Evolutionary conservation across 2,113 vertebrate species (phyloP).

Genomic region (Dermatemys mawii): DNA sequence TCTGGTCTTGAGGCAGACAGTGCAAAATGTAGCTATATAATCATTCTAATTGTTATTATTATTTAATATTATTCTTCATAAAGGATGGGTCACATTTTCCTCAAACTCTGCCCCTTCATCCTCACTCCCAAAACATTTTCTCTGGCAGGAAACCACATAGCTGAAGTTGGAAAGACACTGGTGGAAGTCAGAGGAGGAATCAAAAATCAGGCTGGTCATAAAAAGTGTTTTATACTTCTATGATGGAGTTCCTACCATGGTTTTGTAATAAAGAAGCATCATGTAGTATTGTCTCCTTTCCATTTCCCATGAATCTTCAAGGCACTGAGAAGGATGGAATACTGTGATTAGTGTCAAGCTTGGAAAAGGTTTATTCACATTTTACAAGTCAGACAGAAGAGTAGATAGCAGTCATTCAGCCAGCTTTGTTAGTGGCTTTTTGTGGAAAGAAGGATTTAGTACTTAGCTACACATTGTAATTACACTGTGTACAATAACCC

Average conservation of each 20-base stretch:
- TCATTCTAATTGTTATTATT: neutral
- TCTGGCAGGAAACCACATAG: neutral
- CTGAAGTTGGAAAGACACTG: neutral
- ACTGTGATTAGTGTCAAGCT: neutral
- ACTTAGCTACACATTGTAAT: neutral
- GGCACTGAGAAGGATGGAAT: neutral
- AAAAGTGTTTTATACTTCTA: fast-evolving
- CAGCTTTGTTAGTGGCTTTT: conserved; percentile 29
- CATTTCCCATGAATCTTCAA: neutral
- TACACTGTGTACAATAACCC: neutral
- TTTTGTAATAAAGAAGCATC: neutral
- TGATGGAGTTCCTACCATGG: neutral
- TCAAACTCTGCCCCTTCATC: neutral
- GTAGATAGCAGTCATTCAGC: neutral
- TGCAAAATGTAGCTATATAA: neutral
- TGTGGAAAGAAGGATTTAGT: conserved; percentile 6
- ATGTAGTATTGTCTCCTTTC: neutral
- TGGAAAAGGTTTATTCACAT: neutral
- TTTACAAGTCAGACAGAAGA: neutral
- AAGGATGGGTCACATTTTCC: neutral
- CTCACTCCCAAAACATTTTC: neutral
- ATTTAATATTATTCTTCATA: neutral
- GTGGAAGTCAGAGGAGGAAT: neutral
- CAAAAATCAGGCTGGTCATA: neutral
- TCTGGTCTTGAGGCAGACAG: neutral